Conservation (phyloP, 2,113 vertebrate genomes). For the Odontesthes bonariensis region DNA sequence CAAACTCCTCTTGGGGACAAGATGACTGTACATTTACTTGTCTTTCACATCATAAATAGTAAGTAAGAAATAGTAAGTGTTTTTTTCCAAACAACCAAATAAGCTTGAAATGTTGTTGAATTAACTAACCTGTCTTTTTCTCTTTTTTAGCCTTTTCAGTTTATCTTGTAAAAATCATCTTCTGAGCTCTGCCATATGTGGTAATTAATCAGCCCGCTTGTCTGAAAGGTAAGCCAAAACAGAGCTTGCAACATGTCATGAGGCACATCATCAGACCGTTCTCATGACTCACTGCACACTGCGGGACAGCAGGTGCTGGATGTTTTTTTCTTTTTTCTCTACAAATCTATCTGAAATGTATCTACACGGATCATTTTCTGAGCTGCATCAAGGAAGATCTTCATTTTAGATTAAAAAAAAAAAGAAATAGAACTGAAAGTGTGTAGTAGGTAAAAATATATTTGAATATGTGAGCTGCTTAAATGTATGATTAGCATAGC, state of each 20-base stretch:
- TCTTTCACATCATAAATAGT: background rate
- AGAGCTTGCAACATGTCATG: conserved; percentile 39
- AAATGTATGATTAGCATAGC: background rate
- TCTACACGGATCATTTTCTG: no score
- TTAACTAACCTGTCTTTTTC: background rate
- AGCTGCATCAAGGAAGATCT: no score
- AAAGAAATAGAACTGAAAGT: background rate
- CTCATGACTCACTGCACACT: conserved; percentile 66
- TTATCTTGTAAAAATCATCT: background rate
- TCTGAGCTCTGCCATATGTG: conserved; percentile 28
- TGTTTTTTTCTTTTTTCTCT: background rate
- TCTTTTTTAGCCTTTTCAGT: background rate
- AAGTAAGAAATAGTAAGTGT: no score
- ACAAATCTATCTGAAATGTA: background rate
- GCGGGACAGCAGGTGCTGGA: conserved; percentile 49
- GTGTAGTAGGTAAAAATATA: no score
- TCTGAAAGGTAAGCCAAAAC: conserved; percentile 41
- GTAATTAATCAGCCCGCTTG: conserved; percentile 27
- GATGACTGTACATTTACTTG: conserved; percentile 4
- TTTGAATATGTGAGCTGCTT: background rate
- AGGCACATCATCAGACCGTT: conserved; percentile 48
- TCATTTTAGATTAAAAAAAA: no score
- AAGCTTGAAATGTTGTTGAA: background rate
- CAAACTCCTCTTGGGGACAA: conserved; percentile 17
- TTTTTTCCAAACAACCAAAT: background rate